These are phyloP conservation scores for Metaphire vulgaris DNA, from an alignment of 1,140 invertebrate species.

Conservation along the genomic window DNA sequence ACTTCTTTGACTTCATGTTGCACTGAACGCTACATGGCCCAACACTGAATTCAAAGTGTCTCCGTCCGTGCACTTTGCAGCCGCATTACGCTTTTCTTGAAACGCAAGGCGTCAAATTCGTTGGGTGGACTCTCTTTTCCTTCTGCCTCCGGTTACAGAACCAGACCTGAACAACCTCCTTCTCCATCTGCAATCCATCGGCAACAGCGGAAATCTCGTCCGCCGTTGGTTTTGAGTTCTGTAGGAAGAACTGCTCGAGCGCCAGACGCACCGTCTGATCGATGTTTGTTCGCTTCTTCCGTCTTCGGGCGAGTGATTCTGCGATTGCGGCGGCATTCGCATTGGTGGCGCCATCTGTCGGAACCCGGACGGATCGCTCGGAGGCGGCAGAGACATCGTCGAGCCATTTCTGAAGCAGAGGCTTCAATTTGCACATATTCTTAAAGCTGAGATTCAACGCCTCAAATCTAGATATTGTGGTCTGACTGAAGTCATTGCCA, in stretches of 20 bases:
- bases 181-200: slow-evolving; percentile 88
- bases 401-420: slow-evolving; percentile 92
- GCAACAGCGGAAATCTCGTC: slow-evolving; percentile 89
- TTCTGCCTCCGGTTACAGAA: slow-evolving; percentile 95
- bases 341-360: not conserved
- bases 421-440: slow-evolving; percentile 99
- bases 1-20: too few relatives aligned
- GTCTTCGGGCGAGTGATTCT: slow-evolving; percentile 74
- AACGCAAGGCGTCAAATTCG: not conserved
- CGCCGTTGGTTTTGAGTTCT: slow-evolving; percentile 95
- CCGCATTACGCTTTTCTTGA: not conserved
- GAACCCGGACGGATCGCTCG: not conserved
- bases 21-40: too few relatives aligned
- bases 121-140: slow-evolving; percentile 64
- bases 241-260: slow-evolving; percentile 85
- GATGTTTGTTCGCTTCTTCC: slow-evolving; percentile 95
- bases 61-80: too few relatives aligned
- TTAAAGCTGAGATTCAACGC: slow-evolving; percentile 97
- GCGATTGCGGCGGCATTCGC: slow-evolving; percentile 11
- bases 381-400: slow-evolving; percentile 74
- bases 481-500: slow-evolving; percentile 98
- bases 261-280: slow-evolving; percentile 87
- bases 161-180: slow-evolving; percentile 76
- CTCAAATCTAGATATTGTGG: slow-evolving; percentile 96
- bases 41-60: too few relatives aligned